Evolutionary conservation across 1,140 invertebrate genomes (phyloP).

Genomic region (Diabrotica undecimpunctata): DNA sequence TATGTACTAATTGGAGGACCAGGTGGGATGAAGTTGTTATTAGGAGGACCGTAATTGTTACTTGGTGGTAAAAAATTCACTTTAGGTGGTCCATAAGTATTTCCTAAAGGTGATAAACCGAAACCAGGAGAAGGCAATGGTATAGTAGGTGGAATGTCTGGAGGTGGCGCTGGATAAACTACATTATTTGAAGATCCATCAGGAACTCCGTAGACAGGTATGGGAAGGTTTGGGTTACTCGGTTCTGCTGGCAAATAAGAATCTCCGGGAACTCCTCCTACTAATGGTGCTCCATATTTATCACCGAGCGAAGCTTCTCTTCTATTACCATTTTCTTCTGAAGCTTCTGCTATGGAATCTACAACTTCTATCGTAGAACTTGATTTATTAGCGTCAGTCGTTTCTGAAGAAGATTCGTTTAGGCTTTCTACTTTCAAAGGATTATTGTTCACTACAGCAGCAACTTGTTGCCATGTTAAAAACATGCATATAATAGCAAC

Average conservation of each 20-base stretch:
- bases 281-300: slow-evolving; percentile 52
- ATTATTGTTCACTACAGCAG: slow-evolving; percentile 43
- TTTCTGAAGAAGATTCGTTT: slow-evolving; percentile 18
- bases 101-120: slow-evolving; percentile 39
- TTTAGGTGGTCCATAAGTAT: background rate
- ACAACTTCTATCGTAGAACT: slow-evolving; percentile 21
- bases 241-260: slow-evolving; percentile 43
- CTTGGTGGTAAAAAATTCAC: background rate
- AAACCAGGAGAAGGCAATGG: slow-evolving; percentile 25
- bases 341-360: slow-evolving; percentile 32
- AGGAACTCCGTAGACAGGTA: slow-evolving; percentile 55
- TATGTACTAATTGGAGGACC: slow-evolving; percentile 40
- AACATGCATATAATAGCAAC: slow-evolving; percentile 34
- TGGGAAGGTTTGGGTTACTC: slow-evolving; percentile 49
- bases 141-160: slow-evolving; percentile 47
- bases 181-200: slow-evolving; percentile 47
- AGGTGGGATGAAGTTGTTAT: slow-evolving; percentile 21
- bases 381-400: slow-evolving; percentile 16
- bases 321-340: slow-evolving; percentile 49
- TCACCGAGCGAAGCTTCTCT: slow-evolving; percentile 52
- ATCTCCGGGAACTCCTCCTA: slow-evolving; percentile 39
- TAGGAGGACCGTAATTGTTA: too few relatives aligned
- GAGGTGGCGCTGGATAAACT: slow-evolving; percentile 50
- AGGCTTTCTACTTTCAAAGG: slow-evolving; percentile 25
- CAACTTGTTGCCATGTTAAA: slow-evolving; percentile 34